phyloP scores from a whole-genome alignment of 2,113 vertebrate species.

The Gadus macrocephalus region DNA sequence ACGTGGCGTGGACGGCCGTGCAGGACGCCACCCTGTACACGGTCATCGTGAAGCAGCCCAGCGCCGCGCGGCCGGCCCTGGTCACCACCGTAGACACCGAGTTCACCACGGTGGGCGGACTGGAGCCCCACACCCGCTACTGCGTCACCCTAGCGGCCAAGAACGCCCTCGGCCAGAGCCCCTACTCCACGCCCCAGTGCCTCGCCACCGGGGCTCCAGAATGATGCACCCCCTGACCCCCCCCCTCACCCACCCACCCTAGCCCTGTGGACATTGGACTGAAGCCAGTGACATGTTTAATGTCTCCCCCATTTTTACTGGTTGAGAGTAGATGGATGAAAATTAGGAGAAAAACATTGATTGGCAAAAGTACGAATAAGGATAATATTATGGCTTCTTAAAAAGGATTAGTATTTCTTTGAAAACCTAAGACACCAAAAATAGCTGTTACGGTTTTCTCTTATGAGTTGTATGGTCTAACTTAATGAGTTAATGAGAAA shows the following conservation, averaged over 20 bases:
- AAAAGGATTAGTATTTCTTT: too few species aligned
- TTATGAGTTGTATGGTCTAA: conserved; percentile 1
- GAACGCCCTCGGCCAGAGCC: conserved; percentile 33
- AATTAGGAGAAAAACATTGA: conserved; percentile 11
- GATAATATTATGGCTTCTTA: not conserved
- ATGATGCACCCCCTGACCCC: conserved; percentile 1
- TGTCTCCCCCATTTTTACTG: conserved; percentile 6
- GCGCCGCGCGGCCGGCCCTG: not conserved
- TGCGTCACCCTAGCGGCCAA: conserved; percentile 59
- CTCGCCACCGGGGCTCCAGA: conserved; percentile 36
- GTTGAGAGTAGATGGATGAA: conserved; percentile 12
- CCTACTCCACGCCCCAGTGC: conserved; percentile 50
- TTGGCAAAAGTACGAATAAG: conserved; percentile 20
- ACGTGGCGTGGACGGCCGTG: conserved; percentile 57
- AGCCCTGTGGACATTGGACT: conserved; percentile 33
- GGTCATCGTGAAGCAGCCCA: conserved; percentile 46
- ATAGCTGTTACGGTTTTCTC: conserved; percentile 14
- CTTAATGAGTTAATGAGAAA: not conserved
- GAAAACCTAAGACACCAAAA: not conserved
- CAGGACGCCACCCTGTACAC: conserved; percentile 46
- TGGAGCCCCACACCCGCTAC: conserved; percentile 58
- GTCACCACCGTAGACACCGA: conserved; percentile 32
- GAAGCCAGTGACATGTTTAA: conserved; percentile 6
- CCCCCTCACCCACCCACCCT: not conserved
- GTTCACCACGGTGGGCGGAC: conserved; percentile 39